A percentile compares a stretch with the other conserved stretches of the same genome.
Conservation (phyloP, 2,113 vertebrate genomes). For the Silurus asotus region DNA sequence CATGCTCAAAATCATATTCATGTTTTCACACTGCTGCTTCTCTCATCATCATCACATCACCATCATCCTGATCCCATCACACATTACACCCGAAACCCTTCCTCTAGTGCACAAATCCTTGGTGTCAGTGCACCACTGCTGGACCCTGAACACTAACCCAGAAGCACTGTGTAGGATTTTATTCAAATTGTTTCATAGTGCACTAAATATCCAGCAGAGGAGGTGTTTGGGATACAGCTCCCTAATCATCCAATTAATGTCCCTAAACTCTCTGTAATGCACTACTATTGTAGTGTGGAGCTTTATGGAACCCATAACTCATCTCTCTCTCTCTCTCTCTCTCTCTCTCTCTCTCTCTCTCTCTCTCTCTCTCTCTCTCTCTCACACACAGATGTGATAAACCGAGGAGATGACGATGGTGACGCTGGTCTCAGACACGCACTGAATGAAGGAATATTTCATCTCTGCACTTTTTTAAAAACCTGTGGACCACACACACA, state of each 20-base stretch:
- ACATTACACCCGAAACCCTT: not conserved
- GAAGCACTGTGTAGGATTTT: not conserved
- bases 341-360: conserved; percentile 29
- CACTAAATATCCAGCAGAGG: not conserved
- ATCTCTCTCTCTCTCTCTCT: not conserved
- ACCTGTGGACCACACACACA: conserved; percentile 76
- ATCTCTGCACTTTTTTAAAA: conserved; percentile 84
- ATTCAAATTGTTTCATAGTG: not conserved
- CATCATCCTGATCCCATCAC: not conserved
- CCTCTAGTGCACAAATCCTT: not conserved
- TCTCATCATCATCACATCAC: conserved; percentile 7
- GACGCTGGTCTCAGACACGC: conserved; percentile 61
- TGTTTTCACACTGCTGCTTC: conserved; percentile 48
- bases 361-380: conserved; percentile 36
- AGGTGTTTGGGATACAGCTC: not conserved
- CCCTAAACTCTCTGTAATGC: not conserved
- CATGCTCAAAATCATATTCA: no score
- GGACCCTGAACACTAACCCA: not conserved
- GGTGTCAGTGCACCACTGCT: not conserved
- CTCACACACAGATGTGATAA: conserved; percentile 84
- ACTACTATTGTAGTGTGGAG: not conserved
- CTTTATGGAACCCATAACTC: not conserved
- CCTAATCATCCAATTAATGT: not conserved
- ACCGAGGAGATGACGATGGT: conserved; percentile 83
- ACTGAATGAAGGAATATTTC: conserved; percentile 85